phyloP scores from a whole-genome alignment of 2,888 invertebrate genomes.

The Baronia brevicornis region DNA sequence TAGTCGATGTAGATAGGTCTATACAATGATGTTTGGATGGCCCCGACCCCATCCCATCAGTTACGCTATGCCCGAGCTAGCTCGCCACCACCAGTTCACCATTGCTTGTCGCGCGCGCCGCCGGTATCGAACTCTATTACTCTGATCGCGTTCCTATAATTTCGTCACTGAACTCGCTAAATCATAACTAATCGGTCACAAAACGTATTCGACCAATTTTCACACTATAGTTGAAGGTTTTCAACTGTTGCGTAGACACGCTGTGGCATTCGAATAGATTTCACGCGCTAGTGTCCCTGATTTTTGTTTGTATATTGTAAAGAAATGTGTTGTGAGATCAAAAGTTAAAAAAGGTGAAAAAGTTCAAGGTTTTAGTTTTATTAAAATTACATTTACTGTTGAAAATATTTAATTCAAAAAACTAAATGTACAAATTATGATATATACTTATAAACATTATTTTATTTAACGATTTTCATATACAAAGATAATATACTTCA shows the following conservation, averaged over 20 bases:
- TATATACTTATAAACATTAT: no score
- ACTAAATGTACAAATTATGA: no score
- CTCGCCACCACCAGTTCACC: conserved; percentile 43
- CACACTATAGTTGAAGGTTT: neutral
- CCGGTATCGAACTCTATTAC: conserved; percentile 24
- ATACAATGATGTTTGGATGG: conserved; percentile 45
- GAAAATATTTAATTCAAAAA: neutral
- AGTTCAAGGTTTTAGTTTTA: neutral
- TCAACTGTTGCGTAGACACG: conserved; percentile 12
- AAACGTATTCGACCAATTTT: conserved; percentile 15
- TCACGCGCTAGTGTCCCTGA: conserved; percentile 4
- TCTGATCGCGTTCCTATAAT: neutral
- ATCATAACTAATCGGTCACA: conserved; percentile 9
- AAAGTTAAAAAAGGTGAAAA: neutral
- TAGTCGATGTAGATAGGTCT: conserved; percentile 39
- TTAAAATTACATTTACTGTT: neutral
- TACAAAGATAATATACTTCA: no score
- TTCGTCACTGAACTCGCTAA: conserved; percentile 2
- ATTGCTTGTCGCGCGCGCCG: conserved; percentile 56
- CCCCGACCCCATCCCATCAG: conserved; percentile 59
- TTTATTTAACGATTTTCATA: no score
- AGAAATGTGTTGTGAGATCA: conserved; percentile 3
- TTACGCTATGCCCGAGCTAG: conserved; percentile 12
- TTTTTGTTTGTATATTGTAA: conserved; percentile 5
- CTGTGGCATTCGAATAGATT: conserved; percentile 5